These are phyloP conservation scores for Malurus elegans DNA, from an alignment of 2,113 vertebrate genomes.

Conservation along the genomic window DNA sequence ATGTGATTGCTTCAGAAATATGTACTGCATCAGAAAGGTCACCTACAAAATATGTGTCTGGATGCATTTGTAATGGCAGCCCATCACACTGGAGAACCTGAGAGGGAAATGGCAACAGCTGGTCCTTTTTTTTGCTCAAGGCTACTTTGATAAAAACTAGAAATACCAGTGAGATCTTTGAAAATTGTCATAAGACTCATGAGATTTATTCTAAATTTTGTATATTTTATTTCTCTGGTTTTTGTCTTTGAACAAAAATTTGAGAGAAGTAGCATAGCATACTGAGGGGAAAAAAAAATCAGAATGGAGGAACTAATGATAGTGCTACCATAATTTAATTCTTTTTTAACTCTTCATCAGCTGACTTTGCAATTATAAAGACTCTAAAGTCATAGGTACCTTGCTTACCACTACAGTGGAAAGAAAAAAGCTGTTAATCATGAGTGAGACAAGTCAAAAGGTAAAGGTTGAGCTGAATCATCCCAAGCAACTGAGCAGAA, in stretches of 20 bases:
- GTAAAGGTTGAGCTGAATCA: background rate
- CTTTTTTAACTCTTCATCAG: background rate
- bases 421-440: background rate
- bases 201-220: background rate
- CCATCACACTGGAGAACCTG: background rate
- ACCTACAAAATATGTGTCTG: slow-evolving; percentile 30
- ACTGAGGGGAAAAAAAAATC: background rate
- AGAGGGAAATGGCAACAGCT: background rate
- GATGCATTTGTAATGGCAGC: slow-evolving; percentile 17
- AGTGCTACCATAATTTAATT: background rate
- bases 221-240: background rate
- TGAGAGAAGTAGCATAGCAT: background rate
- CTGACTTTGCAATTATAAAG: background rate
- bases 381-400: background rate
- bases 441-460: background rate
- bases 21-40: slow-evolving; percentile 39
- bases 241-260: background rate
- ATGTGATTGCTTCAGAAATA: slow-evolving; percentile 42
- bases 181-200: background rate
- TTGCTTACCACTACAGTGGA: background rate
- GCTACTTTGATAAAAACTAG: background rate
- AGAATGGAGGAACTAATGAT: background rate
- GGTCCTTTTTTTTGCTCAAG: background rate
- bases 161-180: background rate
- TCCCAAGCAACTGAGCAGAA: background rate